A percentile compares a stretch with the other conserved stretches of the same genome.
Conservation (phyloP, 1,140 invertebrate genomes). For the Drosophila nigrodunni region DNA sequence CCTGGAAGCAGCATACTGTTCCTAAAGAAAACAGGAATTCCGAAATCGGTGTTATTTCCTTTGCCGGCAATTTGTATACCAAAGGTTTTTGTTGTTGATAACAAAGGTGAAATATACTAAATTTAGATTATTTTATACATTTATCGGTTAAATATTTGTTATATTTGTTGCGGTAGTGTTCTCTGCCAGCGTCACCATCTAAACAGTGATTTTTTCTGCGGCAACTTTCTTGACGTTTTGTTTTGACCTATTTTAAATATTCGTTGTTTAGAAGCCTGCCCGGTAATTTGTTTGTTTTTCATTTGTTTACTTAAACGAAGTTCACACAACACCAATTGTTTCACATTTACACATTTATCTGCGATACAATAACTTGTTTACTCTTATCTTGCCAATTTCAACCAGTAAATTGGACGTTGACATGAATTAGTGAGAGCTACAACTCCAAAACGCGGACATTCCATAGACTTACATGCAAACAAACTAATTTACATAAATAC, state of each 20-base stretch:
- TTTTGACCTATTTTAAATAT: slow-evolving; percentile 19
- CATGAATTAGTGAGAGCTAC: slow-evolving; percentile 39
- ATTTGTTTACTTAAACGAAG: neutral
- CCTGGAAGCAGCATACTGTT: slow-evolving; percentile 19
- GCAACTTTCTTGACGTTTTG: neutral
- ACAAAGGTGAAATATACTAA: slow-evolving; percentile 10
- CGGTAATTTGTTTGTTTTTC: neutral
- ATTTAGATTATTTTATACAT: neutral
- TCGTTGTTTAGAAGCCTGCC: neutral
- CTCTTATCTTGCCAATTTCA: slow-evolving; percentile 35
- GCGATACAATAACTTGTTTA: slow-evolving; percentile 65
- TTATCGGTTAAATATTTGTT: neutral
- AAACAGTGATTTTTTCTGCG: slow-evolving; percentile 1
- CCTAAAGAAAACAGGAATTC: neutral
- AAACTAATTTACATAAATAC: slow-evolving; percentile 33
- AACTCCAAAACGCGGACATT: slow-evolving; percentile 44
- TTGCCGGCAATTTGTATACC: slow-evolving; percentile 25
- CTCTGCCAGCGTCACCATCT: slow-evolving; percentile 18
- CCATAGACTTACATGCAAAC: slow-evolving; percentile 37
- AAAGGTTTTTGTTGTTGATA: slow-evolving; percentile 10
- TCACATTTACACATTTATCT: slow-evolving; percentile 4
- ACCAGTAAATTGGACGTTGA: slow-evolving; percentile 52
- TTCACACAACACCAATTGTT: slow-evolving; percentile 5
- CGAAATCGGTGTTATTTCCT: slow-evolving; percentile 6
- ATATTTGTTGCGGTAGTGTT: neutral